These are phyloP conservation scores for Notodonta ziczac DNA, from an alignment of 2,888 invertebrate genomes.

Conservation along the genomic window DNA sequence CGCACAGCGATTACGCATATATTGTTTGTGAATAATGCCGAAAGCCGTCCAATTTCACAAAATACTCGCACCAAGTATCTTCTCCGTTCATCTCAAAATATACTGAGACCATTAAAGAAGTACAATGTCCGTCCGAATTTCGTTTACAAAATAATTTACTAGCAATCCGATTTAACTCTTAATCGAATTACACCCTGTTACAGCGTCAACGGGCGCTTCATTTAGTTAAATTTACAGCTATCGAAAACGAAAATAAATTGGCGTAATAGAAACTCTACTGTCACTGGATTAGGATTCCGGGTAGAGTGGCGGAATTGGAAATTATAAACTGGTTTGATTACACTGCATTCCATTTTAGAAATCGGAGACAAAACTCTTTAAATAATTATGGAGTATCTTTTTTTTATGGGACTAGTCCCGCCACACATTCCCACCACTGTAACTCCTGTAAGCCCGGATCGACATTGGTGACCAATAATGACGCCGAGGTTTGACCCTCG, in stretches of 20 bases:
- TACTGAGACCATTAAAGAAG: constrained; percentile 23
- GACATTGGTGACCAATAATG: no score
- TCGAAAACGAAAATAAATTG: constrained; percentile 36
- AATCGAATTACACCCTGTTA: constrained; percentile 39
- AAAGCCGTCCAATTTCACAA: neutral
- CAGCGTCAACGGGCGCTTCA: constrained; percentile 20
- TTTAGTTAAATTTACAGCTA: constrained; percentile 35
- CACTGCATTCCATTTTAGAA: constrained; percentile 11
- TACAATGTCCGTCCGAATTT: constrained; percentile 33
- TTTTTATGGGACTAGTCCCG: no score
- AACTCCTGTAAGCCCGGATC: no score
- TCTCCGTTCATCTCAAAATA: neutral
- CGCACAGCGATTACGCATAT: no score
- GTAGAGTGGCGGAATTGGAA: constrained; percentile 26
- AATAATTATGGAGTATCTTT: no score
- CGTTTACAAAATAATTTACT: constrained; percentile 43
- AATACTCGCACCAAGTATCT: neutral
- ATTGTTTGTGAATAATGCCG: no score
- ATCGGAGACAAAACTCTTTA: no score
- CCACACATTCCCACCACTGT: no score
- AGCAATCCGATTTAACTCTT: constrained; percentile 37
- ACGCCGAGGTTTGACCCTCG: no score
- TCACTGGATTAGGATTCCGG: constrained; percentile 38
- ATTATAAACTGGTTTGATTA: constrained; percentile 11
- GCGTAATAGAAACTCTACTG: constrained; percentile 17